phyloP scores from a whole-genome alignment of 2,797 vertebrate genomes.

The Acanthurus leucopareius region DNA sequence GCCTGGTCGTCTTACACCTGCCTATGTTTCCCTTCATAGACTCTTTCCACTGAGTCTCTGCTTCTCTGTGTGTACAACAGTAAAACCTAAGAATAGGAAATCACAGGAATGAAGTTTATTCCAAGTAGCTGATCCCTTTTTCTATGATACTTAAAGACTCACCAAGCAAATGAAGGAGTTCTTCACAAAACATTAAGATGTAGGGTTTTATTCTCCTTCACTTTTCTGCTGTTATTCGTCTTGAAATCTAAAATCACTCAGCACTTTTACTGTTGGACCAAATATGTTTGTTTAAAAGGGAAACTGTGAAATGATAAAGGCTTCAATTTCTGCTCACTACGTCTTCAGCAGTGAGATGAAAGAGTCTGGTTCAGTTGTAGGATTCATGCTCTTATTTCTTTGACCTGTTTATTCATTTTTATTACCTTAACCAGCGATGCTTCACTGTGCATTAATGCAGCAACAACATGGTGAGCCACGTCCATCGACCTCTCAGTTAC shows the following conservation, averaged over 20 bases:
- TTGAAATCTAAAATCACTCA: not conserved
- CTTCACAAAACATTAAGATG: too few relatives aligned
- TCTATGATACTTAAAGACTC: not conserved
- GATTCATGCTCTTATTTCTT: not conserved
- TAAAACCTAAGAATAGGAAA: constrained; percentile 39
- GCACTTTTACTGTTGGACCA: not conserved
- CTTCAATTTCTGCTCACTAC: too few relatives aligned
- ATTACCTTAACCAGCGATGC: not conserved
- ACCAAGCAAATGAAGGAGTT: not conserved
- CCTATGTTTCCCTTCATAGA: constrained; percentile 26
- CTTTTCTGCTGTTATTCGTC: too few relatives aligned
- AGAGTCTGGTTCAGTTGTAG: not conserved
- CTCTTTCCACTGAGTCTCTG: constrained; percentile 51
- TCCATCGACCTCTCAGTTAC: not conserved
- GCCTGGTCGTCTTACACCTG: constrained; percentile 55
- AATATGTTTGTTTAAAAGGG: not conserved
- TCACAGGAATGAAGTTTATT: not conserved
- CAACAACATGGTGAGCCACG: not conserved
- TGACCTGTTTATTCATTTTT: not conserved
- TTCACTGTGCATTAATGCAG: not conserved
- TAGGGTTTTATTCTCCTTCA: too few relatives aligned
- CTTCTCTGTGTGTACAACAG: not conserved
- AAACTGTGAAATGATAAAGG: too few relatives aligned
- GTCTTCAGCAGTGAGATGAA: not conserved
- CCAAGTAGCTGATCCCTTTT: not conserved